Percentiles rank a stretch among this genome's conserved stretches.
These are phyloP conservation scores for Ypsolopha sequella DNA, from an alignment of 2,888 invertebrate genomes.

Conservation along the genomic window DNA sequence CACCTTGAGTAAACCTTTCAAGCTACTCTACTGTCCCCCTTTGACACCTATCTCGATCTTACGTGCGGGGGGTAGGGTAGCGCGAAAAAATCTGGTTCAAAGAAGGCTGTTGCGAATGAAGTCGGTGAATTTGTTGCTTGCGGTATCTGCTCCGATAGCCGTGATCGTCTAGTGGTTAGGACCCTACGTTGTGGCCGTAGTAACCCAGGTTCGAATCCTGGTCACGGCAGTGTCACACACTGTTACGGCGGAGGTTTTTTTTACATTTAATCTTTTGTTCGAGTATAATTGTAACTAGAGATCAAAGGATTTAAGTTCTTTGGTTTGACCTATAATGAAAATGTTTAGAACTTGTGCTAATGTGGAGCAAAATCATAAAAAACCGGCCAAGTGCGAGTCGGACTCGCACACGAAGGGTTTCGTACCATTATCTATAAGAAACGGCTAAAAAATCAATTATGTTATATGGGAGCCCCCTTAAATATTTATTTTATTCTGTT, in stretches of 20 bases:
- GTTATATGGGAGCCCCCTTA: no score
- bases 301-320: no score
- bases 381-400: no score
- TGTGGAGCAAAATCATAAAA: no score
- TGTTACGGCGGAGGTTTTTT: constrained; percentile 8
- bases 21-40: constrained; percentile 6
- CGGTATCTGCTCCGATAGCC: constrained; percentile 51
- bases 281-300: no score
- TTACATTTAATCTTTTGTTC: no score
- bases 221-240: constrained; percentile 69
- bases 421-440: no score
- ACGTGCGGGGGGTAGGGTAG: constrained; percentile 11
- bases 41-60: neutral
- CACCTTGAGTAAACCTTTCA: constrained; percentile 8
- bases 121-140: constrained; percentile 2
- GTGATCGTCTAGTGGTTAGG: constrained; percentile 82
- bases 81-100: constrained; percentile 1
- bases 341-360: no score
- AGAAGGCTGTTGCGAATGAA: constrained; percentile 6
- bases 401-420: no score
- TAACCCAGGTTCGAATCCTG: constrained; percentile 84
- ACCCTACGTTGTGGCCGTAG: constrained; percentile 81
- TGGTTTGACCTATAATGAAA: no score
- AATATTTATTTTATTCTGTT: no score
- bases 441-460: no score